Percentiles rank a stretch among this genome's conserved stretches.
These are phyloP conservation scores for Gorsachius goisagi DNA, from an alignment of 2,113 vertebrate species.

Conservation along the genomic window DNA sequence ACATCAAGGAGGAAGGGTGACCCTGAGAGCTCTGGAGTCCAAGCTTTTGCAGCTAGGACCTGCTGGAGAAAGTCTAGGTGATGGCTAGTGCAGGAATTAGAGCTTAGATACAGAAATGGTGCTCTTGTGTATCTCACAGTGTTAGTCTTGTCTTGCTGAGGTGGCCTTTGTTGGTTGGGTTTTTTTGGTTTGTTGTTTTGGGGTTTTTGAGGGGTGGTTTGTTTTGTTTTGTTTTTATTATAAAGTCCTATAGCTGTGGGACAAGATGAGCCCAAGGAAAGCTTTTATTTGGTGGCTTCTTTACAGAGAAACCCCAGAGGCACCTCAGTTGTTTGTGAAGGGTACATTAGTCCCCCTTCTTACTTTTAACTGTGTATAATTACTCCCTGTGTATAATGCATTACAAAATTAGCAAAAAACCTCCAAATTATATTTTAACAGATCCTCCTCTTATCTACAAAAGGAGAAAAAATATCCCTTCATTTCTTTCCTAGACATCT, in stretches of 20 bases:
- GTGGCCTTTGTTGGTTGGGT: neutral
- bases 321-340: neutral
- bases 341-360: neutral
- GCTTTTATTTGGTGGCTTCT: fast-evolving
- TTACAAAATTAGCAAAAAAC: neutral
- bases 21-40: neutral
- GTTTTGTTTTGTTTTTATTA: neutral
- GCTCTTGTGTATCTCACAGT: neutral
- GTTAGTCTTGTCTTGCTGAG: neutral
- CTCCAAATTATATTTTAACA: neutral
- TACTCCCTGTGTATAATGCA: neutral
- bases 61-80: neutral
- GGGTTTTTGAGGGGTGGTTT: neutral
- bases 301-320: neutral
- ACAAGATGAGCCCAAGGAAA: neutral
- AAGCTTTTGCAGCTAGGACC: neutral
- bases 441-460: neutral
- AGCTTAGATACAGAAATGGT: neutral
- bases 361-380: neutral
- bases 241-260: neutral
- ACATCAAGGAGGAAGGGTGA: neutral
- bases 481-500: neutral
- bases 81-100: neutral
- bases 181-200: neutral
- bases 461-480: neutral